Base-by-base conservation (phyloP, 2,797 vertebrate genomes). In the Rhinogobio ventralis region DNA sequence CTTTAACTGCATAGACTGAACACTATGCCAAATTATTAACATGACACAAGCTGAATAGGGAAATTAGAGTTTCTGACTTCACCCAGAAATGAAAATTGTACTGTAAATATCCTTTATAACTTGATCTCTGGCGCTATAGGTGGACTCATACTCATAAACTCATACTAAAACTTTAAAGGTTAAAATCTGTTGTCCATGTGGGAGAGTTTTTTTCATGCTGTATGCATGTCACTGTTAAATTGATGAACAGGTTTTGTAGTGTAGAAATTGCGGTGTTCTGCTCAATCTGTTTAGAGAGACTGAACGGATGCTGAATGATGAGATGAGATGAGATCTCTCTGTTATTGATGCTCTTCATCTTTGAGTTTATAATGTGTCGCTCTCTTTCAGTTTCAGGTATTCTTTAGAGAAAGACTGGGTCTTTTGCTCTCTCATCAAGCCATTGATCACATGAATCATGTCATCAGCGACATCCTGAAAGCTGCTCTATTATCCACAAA, bases 371-470 rank as follows among this genome's bases (percentile, higher is more conserved):
- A 5, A 17, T 49, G 30, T 9, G 30, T 77, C 49, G 64, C 73
- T 92, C 76, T 84, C 91, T 93, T 69, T 86, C 93, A 99, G 98
- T 91, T 98, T 85, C 93, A 93, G 82, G 91, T 82, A 7, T 97
- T 98, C 93, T 96, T 97, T 92, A 92, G 94, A 89, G 92, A 95
- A 88, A 95, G 95, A 89, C 93, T 97, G 67, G 95, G 91, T 85
- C 87, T 90, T 19, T 53, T 74, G 36, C 89, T 90, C 55, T 95
- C 96, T 84, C 93, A 93, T 19, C 93, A 96, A 89, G 95, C 95
- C 66, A 91, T 97, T 88, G 92, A 88, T 33, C 95, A 94, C 81
- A 89, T 97, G 91, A 97, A 95, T 91, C 93, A 94, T 83, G 94
- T 94, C 72, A 94, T 98, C 86, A 95, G 91, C 87, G 95, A 96